Conservation (phyloP, 2,888 invertebrate genomes). For the Limnephilus auricula region DNA sequence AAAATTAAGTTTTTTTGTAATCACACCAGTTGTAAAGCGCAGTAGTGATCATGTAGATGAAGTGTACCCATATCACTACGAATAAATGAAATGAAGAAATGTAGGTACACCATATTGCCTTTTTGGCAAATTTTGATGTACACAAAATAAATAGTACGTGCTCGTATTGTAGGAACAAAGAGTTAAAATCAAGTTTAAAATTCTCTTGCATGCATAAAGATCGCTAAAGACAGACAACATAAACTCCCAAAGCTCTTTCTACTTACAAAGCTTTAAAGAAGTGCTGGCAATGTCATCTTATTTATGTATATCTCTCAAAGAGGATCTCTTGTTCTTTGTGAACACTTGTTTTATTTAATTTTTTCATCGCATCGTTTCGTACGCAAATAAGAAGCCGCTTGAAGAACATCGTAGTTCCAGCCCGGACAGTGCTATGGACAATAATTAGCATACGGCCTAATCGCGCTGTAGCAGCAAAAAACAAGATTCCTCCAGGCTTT, state of each 20-base stretch:
- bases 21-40: too few species aligned
- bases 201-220: background rate
- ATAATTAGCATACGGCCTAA: constrained; percentile 61
- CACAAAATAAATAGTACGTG: background rate
- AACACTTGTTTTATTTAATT: constrained; percentile 9
- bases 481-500: constrained; percentile 51
- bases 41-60: too few species aligned
- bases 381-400: constrained; percentile 17
- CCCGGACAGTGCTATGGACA: constrained; percentile 47
- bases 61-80: too few species aligned
- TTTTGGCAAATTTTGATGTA: background rate
- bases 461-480: constrained; percentile 54
- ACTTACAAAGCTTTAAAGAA: background rate
- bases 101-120: background rate
- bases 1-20: too few species aligned
- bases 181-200: background rate
- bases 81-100: too few species aligned
- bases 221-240: background rate
- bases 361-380: constrained; percentile 5
- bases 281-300: background rate
- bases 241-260: background rate
- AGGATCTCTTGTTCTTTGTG: background rate
- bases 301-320: background rate
- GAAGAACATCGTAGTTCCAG: constrained; percentile 31
- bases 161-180: background rate